Evolutionary conservation across 2,113 vertebrate species (phyloP).

Genomic region (Plestiodon gilberti): DNA sequence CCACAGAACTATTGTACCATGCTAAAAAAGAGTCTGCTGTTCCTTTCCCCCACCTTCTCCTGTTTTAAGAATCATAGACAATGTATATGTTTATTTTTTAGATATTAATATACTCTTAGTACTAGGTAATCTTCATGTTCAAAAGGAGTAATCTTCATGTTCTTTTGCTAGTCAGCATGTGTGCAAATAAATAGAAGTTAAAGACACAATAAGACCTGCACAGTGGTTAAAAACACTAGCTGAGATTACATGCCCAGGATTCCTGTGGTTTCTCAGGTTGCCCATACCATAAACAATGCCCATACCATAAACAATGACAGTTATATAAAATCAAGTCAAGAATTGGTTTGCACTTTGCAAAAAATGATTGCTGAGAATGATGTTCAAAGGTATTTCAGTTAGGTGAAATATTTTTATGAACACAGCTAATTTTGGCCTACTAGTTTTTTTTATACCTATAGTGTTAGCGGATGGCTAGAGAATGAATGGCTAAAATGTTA

Average conservation of each 20-base stretch:
- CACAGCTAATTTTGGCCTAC: not conserved
- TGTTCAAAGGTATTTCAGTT: not conserved
- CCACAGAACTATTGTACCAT: too few species aligned
- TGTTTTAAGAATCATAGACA: too few species aligned
- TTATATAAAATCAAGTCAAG: not conserved
- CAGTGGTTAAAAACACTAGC: not conserved
- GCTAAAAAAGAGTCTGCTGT: too few species aligned
- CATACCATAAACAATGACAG: accelerated
- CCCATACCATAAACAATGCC: too few species aligned
- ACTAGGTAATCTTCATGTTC: not conserved
- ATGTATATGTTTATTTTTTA: too few species aligned
- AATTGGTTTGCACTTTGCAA: not conserved
- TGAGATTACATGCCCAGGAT: not conserved
- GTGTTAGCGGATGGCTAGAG: not conserved
- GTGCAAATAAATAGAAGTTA: not conserved
- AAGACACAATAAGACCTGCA: not conserved
- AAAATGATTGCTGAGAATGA: not conserved
- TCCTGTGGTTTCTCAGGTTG: not conserved
- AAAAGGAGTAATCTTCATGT: not conserved
- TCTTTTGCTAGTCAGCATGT: not conserved
- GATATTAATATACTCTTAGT: too few species aligned
- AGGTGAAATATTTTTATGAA: not conserved
- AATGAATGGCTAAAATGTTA: not conserved
- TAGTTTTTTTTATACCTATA: not conserved
- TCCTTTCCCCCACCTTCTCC: too few species aligned